Percentiles rank a stretch among this genome's conserved stretches.
Conservation (phyloP, 2,113 vertebrate species). For the Pristiophorus japonicus region DNA sequence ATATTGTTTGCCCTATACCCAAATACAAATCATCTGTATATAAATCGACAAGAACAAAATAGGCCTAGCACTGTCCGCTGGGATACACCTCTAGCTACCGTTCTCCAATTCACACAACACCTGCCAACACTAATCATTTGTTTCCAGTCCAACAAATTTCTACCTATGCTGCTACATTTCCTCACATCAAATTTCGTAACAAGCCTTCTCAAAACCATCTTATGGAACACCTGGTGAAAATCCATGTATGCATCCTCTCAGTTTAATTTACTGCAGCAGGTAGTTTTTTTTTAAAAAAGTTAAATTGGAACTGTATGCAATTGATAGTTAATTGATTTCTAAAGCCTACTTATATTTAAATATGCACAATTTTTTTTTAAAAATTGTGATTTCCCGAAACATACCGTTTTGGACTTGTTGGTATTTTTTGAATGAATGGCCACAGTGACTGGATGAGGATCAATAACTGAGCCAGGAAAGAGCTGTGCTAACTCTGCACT, state of each 20-base stretch:
- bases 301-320: neutral
- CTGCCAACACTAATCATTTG: neutral
- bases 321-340: neutral
- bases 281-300: neutral
- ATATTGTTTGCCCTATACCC: neutral
- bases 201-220: neutral
- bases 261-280: too few species aligned
- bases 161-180: neutral
- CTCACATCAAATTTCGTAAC: neutral
- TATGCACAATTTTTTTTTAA: neutral
- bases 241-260: neutral
- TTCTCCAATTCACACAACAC: neutral
- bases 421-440: conserved; percentile 84
- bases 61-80: neutral
- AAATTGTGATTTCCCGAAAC: conserved; percentile 45
- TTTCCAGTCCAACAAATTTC: neutral
- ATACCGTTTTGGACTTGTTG: conserved; percentile 83
- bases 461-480: conserved; percentile 90
- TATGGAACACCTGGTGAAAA: neutral
- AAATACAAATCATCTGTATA: neutral
- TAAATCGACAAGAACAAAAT: neutral
- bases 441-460: conserved; percentile 81
- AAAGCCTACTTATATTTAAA: neutral
- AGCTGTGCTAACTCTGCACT: conserved; percentile 93
- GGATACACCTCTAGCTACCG: neutral